Percentiles rank a stretch among this genome's conserved stretches.
These are phyloP conservation scores for Drosophila atroscutellata DNA, from an alignment of 2,888 invertebrate species.

Conservation along the genomic window DNA sequence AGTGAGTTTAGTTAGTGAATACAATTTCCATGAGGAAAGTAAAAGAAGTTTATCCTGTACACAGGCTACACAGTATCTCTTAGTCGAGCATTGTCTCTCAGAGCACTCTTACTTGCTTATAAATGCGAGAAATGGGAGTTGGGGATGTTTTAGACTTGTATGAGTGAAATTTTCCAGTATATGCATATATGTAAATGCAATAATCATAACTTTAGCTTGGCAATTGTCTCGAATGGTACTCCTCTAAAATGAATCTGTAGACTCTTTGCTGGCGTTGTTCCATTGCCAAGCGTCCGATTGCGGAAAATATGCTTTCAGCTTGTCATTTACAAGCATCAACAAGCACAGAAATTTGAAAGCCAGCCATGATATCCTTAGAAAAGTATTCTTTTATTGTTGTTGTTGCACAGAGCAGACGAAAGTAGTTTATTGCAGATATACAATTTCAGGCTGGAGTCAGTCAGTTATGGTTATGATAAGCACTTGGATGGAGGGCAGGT, in stretches of 20 bases:
- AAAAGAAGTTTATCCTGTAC: background rate
- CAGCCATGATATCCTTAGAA: conserved; percentile 16
- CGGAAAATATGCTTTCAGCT: conserved; percentile 36
- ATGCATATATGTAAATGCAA: background rate
- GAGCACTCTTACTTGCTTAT: background rate
- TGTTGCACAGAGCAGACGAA: conserved; percentile 3
- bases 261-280: conserved; percentile 5
- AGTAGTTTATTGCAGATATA: conserved; percentile 35
- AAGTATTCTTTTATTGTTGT: conserved; percentile 2
- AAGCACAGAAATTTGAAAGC: conserved; percentile 12
- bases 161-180: background rate
- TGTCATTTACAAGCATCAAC: conserved; percentile 22
- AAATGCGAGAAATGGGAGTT: background rate
- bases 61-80: background rate
- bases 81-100: background rate
- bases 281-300: conserved; percentile 9
- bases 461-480: conserved; percentile 7
- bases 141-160: background rate
- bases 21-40: background rate
- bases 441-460: conserved; percentile 2
- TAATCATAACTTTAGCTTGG: conserved; percentile 2
- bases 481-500: conserved; percentile 3
- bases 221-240: conserved; percentile 25
- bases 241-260: conserved; percentile 19
- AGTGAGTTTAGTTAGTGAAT: background rate